Evolutionary conservation across 2,888 invertebrate species (phyloP), one percentile per base, ranked within the genome.

Genomic region (Globia sparganii): DNA sequence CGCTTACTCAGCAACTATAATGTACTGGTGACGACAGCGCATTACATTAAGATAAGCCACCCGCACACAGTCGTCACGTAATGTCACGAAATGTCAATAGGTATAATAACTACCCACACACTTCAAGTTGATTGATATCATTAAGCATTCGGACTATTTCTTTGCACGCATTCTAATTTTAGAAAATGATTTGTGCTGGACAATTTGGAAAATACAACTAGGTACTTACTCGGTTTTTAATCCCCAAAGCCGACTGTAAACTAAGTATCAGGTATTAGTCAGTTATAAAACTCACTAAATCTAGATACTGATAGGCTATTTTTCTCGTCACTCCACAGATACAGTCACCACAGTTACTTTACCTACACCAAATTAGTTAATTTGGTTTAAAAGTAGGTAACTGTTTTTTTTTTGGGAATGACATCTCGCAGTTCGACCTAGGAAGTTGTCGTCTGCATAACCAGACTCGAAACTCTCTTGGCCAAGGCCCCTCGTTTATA

Each of bases 11-110:
- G 40, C 67, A 49, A 1, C 34, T 70, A 61, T 43, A n/a, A n/a
- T 46, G 65, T 46, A 64, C 8, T 59, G 37, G 11, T 61, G 37
- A 53, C 58, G 78, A 72, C 58, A 46, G 64, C 43, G 28, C 15
- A 69, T 81, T 70, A 69, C n/a, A 15, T 65, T n/a, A 49, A 79
- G 72, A 81, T 84, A 80, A 69, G 40, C 15, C 37, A 31, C 31
- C 31, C 21, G 1, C 46, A 4, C 3, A 40, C 61, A 58, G 21
- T 58, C 34, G 69, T 68, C 71, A 80, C 67, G 49, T 46, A 62
- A 83, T 62, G 34, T 62, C 69, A 53, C 37, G 61, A 64, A 59
- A 72, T 53, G 43, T 59, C 79, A 84, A 15, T 25, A 49, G n/a
- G 25, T 40, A 61, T 15, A 34, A 2, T 58, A 58, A 75, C 75